phyloP scores from a whole-genome alignment of 2,113 vertebrate species.

The Strigops habroptila region DNA sequence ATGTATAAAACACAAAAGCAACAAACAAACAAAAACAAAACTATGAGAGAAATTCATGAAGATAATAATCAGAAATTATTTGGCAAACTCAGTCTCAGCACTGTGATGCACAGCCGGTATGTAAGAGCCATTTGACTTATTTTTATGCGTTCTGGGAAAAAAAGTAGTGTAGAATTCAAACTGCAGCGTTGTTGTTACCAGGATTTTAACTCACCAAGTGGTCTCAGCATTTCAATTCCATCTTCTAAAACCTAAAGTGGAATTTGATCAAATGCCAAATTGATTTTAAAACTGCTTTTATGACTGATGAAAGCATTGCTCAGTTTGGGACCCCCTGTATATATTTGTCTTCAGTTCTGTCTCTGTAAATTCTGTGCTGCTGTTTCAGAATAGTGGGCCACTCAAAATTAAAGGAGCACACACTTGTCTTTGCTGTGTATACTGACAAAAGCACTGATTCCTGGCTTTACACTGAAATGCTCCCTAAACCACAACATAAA shows the following conservation, averaged over 20 bases:
- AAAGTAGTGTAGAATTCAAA: not conserved
- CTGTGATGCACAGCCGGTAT: not conserved
- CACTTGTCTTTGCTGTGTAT: not conserved
- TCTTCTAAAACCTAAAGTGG: not conserved
- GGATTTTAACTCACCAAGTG: not conserved
- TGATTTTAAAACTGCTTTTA: conserved; percentile 13
- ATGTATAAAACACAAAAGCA: not conserved
- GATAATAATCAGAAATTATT: not conserved
- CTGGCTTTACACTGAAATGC: not conserved
- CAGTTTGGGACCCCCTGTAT: not conserved
- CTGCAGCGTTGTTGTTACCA: not conserved
- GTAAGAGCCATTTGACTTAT: not conserved
- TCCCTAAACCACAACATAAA: not conserved
- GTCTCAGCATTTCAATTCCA: not conserved
- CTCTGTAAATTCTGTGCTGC: not conserved
- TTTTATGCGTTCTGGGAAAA: not conserved
- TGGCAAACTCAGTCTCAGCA: not conserved
- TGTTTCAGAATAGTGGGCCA: not conserved
- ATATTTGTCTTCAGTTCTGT: not conserved
- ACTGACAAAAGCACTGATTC: not conserved
- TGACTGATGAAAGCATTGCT: not conserved
- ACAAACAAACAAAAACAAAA: not conserved
- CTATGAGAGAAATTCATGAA: not conserved
- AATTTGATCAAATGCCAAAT: conserved; percentile 24
- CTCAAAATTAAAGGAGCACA: not conserved